A percentile compares a stretch with the other conserved stretches of the same genome.
phyloP scores from a whole-genome alignment of 2,888 invertebrate species.

The Cryptus armator region DNA sequence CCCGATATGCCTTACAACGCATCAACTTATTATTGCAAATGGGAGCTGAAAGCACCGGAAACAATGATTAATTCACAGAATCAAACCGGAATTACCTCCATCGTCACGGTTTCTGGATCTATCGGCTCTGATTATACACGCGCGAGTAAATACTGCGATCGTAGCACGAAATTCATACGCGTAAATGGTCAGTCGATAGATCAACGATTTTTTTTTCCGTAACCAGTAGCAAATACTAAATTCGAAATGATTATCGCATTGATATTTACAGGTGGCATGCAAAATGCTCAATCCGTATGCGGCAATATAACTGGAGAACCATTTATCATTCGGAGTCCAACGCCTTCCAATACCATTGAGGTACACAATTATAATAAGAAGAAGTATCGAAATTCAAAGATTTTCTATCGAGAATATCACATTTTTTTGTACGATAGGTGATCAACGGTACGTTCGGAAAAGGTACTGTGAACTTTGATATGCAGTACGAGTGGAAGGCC shows the following conservation, averaged over 20 bases:
- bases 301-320: constrained; percentile 76
- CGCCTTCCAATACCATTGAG: constrained; percentile 70
- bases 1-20: constrained; percentile 76
- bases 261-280: constrained; percentile 50
- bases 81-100: constrained; percentile 74
- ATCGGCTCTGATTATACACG: constrained; percentile 59
- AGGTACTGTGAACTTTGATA: constrained; percentile 84
- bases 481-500: constrained; percentile 88
- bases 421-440: constrained; percentile 72
- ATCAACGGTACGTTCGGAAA: constrained; percentile 73
- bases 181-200: constrained; percentile 50
- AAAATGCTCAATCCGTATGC: constrained; percentile 74
- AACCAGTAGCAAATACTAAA: neutral
- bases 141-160: constrained; percentile 19
- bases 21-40: constrained; percentile 78
- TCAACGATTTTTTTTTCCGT: neutral
- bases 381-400: neutral
- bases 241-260: neutral
- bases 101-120: constrained; percentile 75
- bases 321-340: constrained; percentile 75
- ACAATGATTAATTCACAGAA: constrained; percentile 60
- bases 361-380: constrained; percentile 49
- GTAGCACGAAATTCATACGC: constrained; percentile 46
- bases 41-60: constrained; percentile 75
- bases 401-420: neutral